Evolutionary conservation across 1,140 invertebrate genomes (phyloP).

Genomic region (Drosophila nigromelanica): DNA sequence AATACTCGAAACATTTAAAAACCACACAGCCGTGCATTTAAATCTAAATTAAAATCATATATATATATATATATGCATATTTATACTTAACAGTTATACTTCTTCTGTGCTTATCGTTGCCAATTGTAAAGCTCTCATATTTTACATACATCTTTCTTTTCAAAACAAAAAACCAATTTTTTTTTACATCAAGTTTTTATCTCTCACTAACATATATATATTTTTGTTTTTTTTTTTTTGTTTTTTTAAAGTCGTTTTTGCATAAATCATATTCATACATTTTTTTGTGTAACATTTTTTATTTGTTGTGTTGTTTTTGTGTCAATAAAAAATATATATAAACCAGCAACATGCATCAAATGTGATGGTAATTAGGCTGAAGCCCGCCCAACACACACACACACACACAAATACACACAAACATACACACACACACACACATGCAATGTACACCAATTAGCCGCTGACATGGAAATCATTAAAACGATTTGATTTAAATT

Average conservation of each 20-base stretch:
- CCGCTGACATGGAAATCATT: constrained; percentile 20
- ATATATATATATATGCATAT: constrained; percentile 1
- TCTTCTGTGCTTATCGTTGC: background rate
- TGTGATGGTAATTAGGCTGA: constrained; percentile 31
- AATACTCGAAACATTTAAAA: too few relatives aligned
- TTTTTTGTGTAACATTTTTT: constrained; percentile 17
- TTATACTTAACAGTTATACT: constrained; percentile 21
- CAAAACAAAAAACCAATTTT: constrained; percentile 2
- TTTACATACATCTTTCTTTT: background rate
- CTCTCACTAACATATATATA: constrained; percentile 8
- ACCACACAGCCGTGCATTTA: constrained; percentile 51
- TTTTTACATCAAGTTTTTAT: constrained; percentile 15
- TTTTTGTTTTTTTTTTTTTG: constrained; percentile 19
- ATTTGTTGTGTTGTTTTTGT: constrained; percentile 20
- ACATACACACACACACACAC: background rate
- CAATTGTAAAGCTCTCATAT: background rate
- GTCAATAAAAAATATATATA: constrained; percentile 34
- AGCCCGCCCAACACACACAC: constrained; percentile 18
- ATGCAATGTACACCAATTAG: constrained; percentile 24
- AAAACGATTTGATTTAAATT: constrained; percentile 36
- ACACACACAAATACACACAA: constrained; percentile 7
- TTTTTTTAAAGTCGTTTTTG: constrained; percentile 5
- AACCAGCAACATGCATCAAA: constrained; percentile 16
- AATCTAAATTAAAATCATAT: background rate
- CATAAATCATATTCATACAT: constrained; percentile 31